phyloP scores from a whole-genome alignment of 2,113 vertebrate genomes.

The Aptenodytes patagonicus region DNA sequence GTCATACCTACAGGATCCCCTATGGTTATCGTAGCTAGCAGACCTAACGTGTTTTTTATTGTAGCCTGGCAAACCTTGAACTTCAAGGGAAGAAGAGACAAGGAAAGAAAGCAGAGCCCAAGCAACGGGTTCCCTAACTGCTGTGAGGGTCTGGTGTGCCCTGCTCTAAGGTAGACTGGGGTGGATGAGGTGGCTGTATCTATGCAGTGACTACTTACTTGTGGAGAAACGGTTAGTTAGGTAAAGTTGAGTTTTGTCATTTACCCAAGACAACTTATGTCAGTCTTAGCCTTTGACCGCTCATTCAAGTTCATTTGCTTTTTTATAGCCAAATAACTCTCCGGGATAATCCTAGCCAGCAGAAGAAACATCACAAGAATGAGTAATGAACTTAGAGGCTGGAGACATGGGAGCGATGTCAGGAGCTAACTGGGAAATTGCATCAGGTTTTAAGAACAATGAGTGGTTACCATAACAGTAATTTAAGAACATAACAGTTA shows the following conservation, averaged over 20 bases:
- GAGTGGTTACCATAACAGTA: neutral
- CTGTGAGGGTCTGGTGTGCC: neutral
- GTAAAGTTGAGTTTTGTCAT: neutral
- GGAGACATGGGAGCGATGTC: neutral
- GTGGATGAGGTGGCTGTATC: neutral
- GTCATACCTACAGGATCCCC: neutral
- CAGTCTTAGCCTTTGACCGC: neutral
- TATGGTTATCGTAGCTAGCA: rapidly evolving
- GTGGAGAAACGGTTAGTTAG: neutral
- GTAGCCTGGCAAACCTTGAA: neutral
- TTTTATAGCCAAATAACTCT: neutral
- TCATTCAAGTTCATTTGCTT: neutral
- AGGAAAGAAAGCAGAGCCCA: neutral
- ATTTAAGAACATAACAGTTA: neutral
- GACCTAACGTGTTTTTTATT: neutral
- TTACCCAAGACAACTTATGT: neutral
- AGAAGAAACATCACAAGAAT: neutral
- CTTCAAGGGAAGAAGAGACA: neutral
- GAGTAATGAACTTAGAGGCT: neutral
- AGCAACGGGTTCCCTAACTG: neutral
- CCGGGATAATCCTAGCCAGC: neutral
- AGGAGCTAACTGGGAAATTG: neutral
- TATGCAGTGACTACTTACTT: neutral
- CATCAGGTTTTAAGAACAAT: neutral
- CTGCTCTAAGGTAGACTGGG: neutral